phyloP scores from a whole-genome alignment of 2,797 vertebrate species.

The Parauchenoglanis ngamensis region DNA sequence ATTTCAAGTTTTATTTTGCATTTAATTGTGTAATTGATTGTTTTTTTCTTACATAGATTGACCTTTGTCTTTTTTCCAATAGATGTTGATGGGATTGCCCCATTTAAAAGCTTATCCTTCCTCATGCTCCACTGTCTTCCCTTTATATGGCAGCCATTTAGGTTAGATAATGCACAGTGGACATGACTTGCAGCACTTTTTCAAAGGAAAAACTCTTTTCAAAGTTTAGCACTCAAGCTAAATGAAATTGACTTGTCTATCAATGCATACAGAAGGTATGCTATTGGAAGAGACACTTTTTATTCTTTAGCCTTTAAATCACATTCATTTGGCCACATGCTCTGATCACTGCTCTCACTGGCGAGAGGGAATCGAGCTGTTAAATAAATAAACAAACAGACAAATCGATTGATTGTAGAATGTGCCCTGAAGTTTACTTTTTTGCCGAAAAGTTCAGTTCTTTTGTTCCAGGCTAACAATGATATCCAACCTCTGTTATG shows the following conservation, averaged over 20 bases:
- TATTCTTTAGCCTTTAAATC: constrained; percentile 78
- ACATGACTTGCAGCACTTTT: constrained; percentile 68
- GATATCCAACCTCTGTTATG: constrained; percentile 41
- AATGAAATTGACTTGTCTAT: constrained; percentile 78
- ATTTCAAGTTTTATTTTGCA: constrained; percentile 42
- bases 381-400: constrained; percentile 70
- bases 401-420: constrained; percentile 71
- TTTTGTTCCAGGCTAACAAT: constrained; percentile 43
- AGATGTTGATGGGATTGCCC: constrained; percentile 20
- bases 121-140: constrained; percentile 69
- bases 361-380: constrained; percentile 31
- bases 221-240: constrained; percentile 67
- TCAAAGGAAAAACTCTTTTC: constrained; percentile 67
- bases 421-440: constrained; percentile 63
- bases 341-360: constrained; percentile 72
- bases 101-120: constrained; percentile 64
- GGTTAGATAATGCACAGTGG: constrained; percentile 66
- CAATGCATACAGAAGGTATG: constrained; percentile 68
- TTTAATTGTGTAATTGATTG: background rate
- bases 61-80: constrained; percentile 22
- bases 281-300: constrained; percentile 78
- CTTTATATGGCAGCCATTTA: constrained; percentile 78
- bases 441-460: constrained; percentile 56
- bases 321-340: constrained; percentile 71
- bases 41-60: constrained; percentile 56